Percentiles rank a stretch among this genome's conserved stretches.
Conservation (phyloP, 2,113 vertebrate genomes). For the Pterocles orientalis region DNA sequence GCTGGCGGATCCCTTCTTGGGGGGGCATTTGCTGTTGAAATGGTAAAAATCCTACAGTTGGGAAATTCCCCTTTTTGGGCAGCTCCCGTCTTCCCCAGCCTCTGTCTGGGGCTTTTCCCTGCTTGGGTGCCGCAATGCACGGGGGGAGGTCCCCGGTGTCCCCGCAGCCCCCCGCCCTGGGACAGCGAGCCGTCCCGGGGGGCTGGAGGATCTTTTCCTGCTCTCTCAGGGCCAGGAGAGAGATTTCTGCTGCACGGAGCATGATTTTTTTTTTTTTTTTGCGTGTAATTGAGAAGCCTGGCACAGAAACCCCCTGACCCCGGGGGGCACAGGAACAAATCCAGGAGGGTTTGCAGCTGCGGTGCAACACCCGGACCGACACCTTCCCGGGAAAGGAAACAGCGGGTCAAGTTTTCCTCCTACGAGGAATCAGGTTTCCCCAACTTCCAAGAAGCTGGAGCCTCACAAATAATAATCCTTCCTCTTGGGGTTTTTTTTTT, state of each 20-base stretch:
- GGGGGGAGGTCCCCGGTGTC: no score
- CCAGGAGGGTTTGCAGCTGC: neutral
- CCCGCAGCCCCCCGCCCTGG: no score
- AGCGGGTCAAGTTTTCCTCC: fast-evolving
- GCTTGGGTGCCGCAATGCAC: no score
- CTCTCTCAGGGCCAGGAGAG: neutral
- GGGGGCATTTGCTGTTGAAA: neutral
- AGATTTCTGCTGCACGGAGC: fast-evolving
- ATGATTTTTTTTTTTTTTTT: neutral
- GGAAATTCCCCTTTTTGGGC: no score
- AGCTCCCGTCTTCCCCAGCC: no score
- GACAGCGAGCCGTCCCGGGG: no score
- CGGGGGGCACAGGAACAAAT: neutral
- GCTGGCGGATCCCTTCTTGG: neutral
- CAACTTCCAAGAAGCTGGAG: neutral
- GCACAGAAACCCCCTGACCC: neutral
- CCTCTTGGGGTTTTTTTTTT: neutral
- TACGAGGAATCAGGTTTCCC: fast-evolving
- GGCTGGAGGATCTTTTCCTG: neutral
- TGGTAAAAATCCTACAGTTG: no score
- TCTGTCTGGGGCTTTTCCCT: no score
- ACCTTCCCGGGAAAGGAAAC: neutral
- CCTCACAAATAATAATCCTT: neutral
- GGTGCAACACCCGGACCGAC: fast-evolving
- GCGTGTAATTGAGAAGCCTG: fast-evolving